These are phyloP conservation scores for Daboia siamensis DNA, from an alignment of 2,113 vertebrate species.

Conservation along the genomic window DNA sequence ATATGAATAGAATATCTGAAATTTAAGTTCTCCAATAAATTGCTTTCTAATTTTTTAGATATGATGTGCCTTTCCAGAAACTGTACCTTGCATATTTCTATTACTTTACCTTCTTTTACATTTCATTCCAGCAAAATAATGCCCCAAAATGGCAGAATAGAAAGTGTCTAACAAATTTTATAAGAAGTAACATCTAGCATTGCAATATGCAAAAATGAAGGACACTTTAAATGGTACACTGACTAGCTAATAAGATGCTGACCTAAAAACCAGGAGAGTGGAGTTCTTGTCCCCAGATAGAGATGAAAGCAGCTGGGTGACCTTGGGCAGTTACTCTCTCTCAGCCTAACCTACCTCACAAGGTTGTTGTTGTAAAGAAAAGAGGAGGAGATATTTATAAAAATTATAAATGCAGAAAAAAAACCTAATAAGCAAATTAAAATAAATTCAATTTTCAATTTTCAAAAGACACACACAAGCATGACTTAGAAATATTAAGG, in stretches of 20 bases:
- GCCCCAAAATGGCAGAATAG: background rate
- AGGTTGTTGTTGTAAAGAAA: background rate
- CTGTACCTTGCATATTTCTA: background rate
- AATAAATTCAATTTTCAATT: slow-evolving; percentile 12
- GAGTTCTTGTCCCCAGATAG: background rate
- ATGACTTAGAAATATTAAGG: background rate
- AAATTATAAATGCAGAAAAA: background rate
- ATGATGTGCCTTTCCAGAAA: background rate
- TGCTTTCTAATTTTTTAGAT: background rate
- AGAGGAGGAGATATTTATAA: background rate
- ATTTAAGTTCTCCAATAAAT: background rate
- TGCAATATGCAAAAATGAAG: background rate
- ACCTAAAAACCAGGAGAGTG: background rate
- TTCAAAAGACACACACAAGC: slow-evolving; percentile 1
- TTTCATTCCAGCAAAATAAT: background rate
- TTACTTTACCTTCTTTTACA: background rate
- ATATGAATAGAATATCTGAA: background rate
- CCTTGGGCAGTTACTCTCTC: background rate
- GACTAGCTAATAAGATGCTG: background rate
- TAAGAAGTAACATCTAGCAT: background rate
- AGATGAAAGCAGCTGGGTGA: background rate
- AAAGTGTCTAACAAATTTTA: background rate
- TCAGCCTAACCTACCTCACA: background rate
- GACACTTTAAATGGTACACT: background rate
- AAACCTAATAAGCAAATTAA: background rate